phyloP scores from a whole-genome alignment of 2,888 invertebrate species.

The Drosophila putrida region DNA sequence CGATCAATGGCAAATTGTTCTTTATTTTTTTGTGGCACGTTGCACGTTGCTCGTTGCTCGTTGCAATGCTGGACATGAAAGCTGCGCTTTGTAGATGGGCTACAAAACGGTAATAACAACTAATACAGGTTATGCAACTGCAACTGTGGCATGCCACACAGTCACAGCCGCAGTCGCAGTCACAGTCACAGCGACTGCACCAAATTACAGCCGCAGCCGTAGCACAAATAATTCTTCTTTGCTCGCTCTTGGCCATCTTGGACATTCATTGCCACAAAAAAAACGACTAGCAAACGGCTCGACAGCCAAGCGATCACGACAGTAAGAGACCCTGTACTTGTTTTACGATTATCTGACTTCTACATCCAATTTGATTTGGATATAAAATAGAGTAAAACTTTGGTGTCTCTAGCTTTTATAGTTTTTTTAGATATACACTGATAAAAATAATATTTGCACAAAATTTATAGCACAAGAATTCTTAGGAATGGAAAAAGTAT shows the following conservation, averaged over 20 bases:
- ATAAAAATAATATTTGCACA: too few species aligned
- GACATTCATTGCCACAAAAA: constrained; percentile 46
- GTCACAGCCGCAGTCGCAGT: not conserved
- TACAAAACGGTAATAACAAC: constrained; percentile 76
- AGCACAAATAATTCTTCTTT: constrained; percentile 44
- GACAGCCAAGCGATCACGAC: not conserved
- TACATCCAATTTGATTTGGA: too few species aligned
- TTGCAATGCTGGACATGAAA: constrained; percentile 38
- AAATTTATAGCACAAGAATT: too few species aligned
- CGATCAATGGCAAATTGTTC: constrained; percentile 61
- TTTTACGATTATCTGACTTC: too few species aligned
- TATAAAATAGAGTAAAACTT: too few species aligned
- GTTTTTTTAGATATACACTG: too few species aligned
- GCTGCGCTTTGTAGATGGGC: constrained; percentile 50
- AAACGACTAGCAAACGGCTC: not conserved
- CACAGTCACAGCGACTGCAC: constrained; percentile 8
- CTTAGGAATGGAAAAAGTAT: too few species aligned
- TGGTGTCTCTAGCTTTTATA: too few species aligned
- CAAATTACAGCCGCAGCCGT: constrained; percentile 16
- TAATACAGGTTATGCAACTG: constrained; percentile 78
- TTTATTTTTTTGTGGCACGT: not conserved
- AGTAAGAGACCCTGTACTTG: too few species aligned
- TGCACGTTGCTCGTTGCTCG: constrained; percentile 2
- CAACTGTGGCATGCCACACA: constrained; percentile 8
- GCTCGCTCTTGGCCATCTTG: constrained; percentile 24